These are phyloP conservation scores for Nezara viridula DNA, from an alignment of 2,888 invertebrate species.

Conservation along the genomic window DNA sequence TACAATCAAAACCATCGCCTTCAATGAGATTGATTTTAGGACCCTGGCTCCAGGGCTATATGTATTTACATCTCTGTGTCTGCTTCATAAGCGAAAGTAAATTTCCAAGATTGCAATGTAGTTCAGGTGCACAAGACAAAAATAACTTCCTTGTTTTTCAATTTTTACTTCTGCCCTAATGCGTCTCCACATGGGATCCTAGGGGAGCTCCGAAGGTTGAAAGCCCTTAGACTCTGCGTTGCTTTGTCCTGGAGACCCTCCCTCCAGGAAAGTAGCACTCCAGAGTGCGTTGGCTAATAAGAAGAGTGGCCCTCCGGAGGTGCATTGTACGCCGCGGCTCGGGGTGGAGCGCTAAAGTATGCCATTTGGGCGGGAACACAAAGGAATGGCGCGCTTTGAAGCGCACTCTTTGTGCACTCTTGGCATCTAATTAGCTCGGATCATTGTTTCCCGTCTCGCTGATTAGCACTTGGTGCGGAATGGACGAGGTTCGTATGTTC, in stretches of 20 bases:
- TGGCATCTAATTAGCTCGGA: conserved; percentile 12
- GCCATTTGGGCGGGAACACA: background rate
- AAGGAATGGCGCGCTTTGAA: background rate
- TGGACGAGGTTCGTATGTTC: background rate
- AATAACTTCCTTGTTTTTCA: no score
- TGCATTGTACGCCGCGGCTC: background rate
- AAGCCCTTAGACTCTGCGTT: background rate
- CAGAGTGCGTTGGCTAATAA: conserved; percentile 3
- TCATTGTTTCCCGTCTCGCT: conserved; percentile 1
- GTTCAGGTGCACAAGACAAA: background rate
- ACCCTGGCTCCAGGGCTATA: no score
- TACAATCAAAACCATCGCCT: no score
- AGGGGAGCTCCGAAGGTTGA: background rate
- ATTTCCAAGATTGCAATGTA: background rate
- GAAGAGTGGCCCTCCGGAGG: background rate
- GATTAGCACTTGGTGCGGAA: conserved; percentile 20
- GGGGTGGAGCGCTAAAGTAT: background rate
- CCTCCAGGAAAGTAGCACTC: conserved; percentile 28
- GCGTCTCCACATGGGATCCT: background rate
- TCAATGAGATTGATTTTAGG: no score
- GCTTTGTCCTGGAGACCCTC: conserved; percentile 7
- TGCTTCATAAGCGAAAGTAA: no score
- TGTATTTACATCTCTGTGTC: no score
- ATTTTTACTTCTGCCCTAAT: background rate
- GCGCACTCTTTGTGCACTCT: conserved; percentile 27